Percentiles rank a stretch among this genome's conserved stretches.
These are phyloP conservation scores for Platynereis dumerilii DNA, from an alignment of 2,888 invertebrate species.

Conservation along the genomic window DNA sequence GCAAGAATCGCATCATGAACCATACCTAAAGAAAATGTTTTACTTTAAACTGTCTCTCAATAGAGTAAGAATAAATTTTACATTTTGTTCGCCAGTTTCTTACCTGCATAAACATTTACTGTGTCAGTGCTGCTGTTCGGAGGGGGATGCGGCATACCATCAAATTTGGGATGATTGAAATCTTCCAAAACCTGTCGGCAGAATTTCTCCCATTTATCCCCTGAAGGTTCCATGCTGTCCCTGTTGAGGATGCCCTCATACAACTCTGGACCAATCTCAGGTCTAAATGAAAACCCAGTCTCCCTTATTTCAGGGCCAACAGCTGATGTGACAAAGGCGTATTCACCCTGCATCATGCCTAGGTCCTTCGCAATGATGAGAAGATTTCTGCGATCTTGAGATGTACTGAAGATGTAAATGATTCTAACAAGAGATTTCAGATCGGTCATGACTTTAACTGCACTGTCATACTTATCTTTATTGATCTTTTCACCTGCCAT, in stretches of 20 bases:
- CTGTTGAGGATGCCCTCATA: not conserved
- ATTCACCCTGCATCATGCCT: slow-evolving; percentile 3
- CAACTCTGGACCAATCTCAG: not conserved
- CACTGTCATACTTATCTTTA: not conserved
- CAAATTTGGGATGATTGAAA: not conserved
- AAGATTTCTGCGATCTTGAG: not conserved
- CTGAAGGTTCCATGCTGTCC: not conserved
- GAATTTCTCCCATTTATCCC: not conserved
- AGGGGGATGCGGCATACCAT: not conserved
- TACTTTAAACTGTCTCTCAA: no score
- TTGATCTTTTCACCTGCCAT: not conserved
- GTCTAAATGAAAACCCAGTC: not conserved
- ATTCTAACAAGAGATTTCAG: not conserved
- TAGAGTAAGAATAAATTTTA: no score
- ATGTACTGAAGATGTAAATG: not conserved
- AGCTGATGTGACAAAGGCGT: not conserved
- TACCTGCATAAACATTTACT: not conserved
- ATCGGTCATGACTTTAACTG: not conserved
- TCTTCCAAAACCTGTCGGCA: not conserved
- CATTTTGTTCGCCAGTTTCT: no score
- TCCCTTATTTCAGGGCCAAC: not conserved
- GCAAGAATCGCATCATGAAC: not conserved
- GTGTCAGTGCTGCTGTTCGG: not conserved
- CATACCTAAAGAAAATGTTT: not conserved
- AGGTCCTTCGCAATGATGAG: not conserved